phyloP scores from a whole-genome alignment of 1,140 invertebrate genomes.

The Anthonomus grandis region DNA sequence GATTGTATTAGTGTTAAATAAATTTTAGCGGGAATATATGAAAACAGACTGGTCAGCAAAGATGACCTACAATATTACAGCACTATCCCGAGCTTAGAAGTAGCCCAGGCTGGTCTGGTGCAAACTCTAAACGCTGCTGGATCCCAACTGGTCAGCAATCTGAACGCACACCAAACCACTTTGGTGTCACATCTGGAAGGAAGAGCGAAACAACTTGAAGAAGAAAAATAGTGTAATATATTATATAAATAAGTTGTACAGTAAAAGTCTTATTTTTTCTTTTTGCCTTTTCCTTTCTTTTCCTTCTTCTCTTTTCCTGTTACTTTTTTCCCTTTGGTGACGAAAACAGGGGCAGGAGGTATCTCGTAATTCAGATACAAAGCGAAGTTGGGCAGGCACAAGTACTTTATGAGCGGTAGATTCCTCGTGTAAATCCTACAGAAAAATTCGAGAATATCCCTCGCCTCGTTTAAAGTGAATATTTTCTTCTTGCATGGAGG shows the following conservation, averaged over 20 bases:
- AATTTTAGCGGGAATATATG: constrained; percentile 64
- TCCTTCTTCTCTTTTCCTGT: constrained; percentile 11
- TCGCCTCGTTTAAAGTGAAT: constrained; percentile 37
- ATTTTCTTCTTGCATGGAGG: constrained; percentile 37
- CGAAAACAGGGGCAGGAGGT: constrained; percentile 23
- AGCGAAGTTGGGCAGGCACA: constrained; percentile 42
- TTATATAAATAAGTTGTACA: too few species aligned
- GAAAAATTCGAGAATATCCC: constrained; percentile 39
- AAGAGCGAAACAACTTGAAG: constrained; percentile 40
- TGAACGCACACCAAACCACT: constrained; percentile 65
- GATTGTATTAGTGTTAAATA: too few species aligned
- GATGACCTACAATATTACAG: constrained; percentile 65
- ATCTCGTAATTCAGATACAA: constrained; percentile 36
- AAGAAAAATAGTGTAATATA: too few species aligned
- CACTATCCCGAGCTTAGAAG: constrained; percentile 58
- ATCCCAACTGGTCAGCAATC: constrained; percentile 58
- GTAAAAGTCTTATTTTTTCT: constrained; percentile 17
- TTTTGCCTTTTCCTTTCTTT: constrained; percentile 19
- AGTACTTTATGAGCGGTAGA: constrained; percentile 41
- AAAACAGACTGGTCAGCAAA: constrained; percentile 61
- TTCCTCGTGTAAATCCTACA: constrained; percentile 43
- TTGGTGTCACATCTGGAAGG: constrained; percentile 56
- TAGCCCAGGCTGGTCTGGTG: constrained; percentile 60
- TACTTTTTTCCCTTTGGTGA: constrained; percentile 21
- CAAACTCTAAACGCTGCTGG: constrained; percentile 61